Conservation (phyloP, 2,797 vertebrate genomes). For the Nasua narica region DNA sequence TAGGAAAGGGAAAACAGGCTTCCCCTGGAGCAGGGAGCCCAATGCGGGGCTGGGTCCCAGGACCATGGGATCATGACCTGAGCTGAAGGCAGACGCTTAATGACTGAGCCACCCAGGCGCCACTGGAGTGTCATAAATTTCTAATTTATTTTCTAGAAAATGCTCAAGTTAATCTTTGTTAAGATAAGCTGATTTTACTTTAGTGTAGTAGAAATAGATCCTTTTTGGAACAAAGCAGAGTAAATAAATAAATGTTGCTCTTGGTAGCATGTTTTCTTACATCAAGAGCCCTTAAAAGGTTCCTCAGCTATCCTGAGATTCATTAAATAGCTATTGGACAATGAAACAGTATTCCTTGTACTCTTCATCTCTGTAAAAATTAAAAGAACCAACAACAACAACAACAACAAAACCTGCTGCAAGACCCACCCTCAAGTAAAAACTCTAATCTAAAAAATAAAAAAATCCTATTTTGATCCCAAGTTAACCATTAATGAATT, state of each 20-base stretch:
- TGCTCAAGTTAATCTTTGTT: background rate
- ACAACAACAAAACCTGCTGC: background rate
- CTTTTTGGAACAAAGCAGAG: background rate
- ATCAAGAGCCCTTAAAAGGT: background rate
- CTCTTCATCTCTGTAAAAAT: background rate
- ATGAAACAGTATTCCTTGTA: slow-evolving; percentile 1
- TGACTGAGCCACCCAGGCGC: too few relatives aligned
- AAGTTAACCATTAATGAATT: background rate
- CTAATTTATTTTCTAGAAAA: slow-evolving; percentile 6
- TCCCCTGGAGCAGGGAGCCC: too few relatives aligned
- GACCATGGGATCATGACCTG: too few relatives aligned
- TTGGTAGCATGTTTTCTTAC: background rate
- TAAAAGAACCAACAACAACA: background rate
- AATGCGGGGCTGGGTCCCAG: too few relatives aligned
- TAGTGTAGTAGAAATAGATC: background rate
- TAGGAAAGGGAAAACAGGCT: too few relatives aligned
- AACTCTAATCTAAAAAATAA: background rate
- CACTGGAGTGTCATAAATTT: background rate
- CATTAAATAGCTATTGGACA: background rate
- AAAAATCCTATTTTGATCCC: background rate
- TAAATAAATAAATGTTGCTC: background rate
- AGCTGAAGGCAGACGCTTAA: too few relatives aligned
- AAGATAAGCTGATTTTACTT: background rate
- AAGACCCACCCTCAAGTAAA: background rate
- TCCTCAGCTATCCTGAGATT: background rate